Percentiles rank a stretch among this genome's conserved stretches.
phyloP scores from a whole-genome alignment of 2,797 vertebrate genomes.

The Pseudochirops corinnae region DNA sequence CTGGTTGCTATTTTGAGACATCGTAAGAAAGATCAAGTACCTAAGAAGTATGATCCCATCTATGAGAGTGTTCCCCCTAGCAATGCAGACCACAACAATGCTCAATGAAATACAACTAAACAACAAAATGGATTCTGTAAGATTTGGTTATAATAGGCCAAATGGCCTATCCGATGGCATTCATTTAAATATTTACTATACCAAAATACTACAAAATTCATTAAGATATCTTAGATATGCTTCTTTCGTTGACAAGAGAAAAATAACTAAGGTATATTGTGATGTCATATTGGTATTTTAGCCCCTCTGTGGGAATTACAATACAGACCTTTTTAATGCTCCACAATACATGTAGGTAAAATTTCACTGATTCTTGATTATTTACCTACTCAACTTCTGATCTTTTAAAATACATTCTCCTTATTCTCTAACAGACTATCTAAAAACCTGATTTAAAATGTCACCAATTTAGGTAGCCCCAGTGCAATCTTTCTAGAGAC shows the following conservation, averaged over 20 bases:
- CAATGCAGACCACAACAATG: not conserved
- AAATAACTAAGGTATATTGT: slow-evolving; percentile 8
- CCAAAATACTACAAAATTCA: slow-evolving; percentile 29
- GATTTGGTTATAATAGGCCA: not conserved
- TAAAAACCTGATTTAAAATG: slow-evolving; percentile 57
- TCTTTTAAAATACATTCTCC: not conserved
- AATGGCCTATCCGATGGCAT: not conserved
- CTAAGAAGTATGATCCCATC: not conserved
- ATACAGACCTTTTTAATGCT: not conserved
- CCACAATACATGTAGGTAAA: slow-evolving; percentile 21
- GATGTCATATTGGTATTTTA: not conserved
- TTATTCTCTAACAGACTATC: slow-evolving; percentile 44
- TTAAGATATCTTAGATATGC: slow-evolving; percentile 24
- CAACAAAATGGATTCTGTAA: not conserved
- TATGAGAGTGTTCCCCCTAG: not conserved
- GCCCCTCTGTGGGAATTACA: not conserved
- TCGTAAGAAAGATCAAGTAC: not conserved
- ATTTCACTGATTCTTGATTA: slow-evolving; percentile 20
- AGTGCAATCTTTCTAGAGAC: not conserved
- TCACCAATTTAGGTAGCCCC: not conserved
- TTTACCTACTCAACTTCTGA: slow-evolving; percentile 31
- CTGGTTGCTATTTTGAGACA: not conserved
- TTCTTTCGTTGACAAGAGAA: slow-evolving; percentile 31
- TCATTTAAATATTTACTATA: slow-evolving; percentile 39
- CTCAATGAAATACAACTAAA: not conserved